Evolutionary conservation across 1,140 invertebrate genomes (phyloP).

Genomic region (Macrocentrus cingulum): DNA sequence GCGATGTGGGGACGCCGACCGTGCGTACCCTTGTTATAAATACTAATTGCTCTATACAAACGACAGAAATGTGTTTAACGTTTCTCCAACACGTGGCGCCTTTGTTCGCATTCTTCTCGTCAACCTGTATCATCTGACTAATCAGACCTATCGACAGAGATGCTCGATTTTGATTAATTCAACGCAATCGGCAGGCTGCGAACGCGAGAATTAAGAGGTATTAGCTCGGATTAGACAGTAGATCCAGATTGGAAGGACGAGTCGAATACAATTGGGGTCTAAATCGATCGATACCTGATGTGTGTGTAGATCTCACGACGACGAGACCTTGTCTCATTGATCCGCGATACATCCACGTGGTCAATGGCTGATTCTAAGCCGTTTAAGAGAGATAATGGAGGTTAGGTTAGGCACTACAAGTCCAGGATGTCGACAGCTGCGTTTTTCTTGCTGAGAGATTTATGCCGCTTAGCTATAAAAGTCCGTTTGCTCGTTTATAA

Average conservation of each 20-base stretch:
- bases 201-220: no score
- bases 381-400: not conserved
- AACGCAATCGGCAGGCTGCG: no score
- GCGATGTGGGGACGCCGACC: constrained; percentile 27
- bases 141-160: no score
- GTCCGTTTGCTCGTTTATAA: no score
- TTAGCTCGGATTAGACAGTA: no score
- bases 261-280: no score
- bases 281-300: no score
- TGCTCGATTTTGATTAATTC: not conserved
- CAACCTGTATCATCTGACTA: not conserved
- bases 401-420: not conserved
- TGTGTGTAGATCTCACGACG: no score
- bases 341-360: not conserved
- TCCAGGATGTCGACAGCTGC: no score
- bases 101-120: not conserved
- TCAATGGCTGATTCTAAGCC: not conserved
- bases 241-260: no score
- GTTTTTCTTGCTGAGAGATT: no score
- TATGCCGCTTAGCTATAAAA: no score
- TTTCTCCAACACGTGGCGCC: constrained; percentile 40
- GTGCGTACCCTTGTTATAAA: constrained; percentile 46
- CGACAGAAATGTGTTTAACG: constrained; percentile 45
- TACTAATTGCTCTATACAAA: constrained; percentile 52
- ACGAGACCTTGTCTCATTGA: not conserved